Percentiles rank a stretch among this genome's conserved stretches.
Conservation (phyloP, 2,797 vertebrate genomes). For the Picus viridis region DNA sequence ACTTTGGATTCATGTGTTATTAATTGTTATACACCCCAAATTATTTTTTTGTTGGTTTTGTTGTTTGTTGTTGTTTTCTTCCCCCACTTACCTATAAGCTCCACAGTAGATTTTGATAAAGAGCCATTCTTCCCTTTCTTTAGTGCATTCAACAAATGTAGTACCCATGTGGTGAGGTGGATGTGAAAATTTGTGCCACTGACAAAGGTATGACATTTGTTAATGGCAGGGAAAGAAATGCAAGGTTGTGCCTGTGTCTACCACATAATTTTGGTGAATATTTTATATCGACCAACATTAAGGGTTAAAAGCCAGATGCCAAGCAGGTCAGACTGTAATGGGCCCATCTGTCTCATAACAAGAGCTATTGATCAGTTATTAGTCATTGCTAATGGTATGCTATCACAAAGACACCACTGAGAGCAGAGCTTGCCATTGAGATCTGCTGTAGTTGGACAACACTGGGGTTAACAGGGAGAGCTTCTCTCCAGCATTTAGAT, state of each 20-base stretch:
- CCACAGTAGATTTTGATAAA: neutral
- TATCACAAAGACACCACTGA: neutral
- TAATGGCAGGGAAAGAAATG: constrained; percentile 27
- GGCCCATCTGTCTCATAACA: neutral
- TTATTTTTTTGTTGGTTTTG: neutral
- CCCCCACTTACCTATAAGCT: neutral
- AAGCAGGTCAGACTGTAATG: neutral
- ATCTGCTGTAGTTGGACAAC: rapidly evolving
- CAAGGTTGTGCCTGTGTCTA: neutral
- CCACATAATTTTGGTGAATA: neutral
- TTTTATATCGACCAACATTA: neutral
- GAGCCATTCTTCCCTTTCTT: neutral
- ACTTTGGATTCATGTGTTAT: neutral
- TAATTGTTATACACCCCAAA: neutral
- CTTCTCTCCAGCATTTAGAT: neutral
- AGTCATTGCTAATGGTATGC: neutral
- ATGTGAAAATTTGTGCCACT: neutral
- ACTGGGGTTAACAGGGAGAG: neutral
- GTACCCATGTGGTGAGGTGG: neutral
- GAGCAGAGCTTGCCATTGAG: neutral
- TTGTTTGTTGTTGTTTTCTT: neutral
- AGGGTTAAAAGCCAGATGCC: neutral
- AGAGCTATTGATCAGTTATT: neutral
- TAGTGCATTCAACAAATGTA: neutral
- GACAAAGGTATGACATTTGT: neutral